Evolutionary conservation across 2,113 vertebrate genomes (phyloP), one percentile per base, ranked within the genome.

Genomic region (Upupa epops): DNA sequence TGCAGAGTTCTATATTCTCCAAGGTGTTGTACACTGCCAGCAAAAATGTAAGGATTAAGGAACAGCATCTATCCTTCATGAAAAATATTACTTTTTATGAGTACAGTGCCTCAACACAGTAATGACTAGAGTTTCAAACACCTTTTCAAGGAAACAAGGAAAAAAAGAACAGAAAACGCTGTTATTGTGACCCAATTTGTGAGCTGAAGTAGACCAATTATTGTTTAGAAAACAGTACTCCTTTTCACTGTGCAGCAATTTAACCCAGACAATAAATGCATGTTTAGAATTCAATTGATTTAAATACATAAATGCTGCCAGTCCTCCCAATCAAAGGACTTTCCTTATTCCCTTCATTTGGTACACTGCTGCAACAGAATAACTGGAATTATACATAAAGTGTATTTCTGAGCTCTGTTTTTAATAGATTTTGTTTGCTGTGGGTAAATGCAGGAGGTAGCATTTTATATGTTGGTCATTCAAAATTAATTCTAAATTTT

Each of bases 101-200:
- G 37, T n/a, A 34, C 42, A n/a, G 18, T 59, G 17, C 64, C 75
- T 88, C 71, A 63, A 15, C 0, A 1, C 52, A 80, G 31, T n/a
- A 74, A 70, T 54, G 59, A 70, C 76, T 46, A 79, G 66, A 31
- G 34, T 55, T 89, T 83, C 75, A 80, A 66, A 85, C 52, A 52
- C 26, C 66, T 89, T 66, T 68, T 73, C 60, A 93, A 68, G 65
- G 36, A 83, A 90, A 48, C 5, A 5, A 88, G n/a, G 54, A 68
- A 13, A 49, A 48, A 54, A 46, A 89, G 63, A 83, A 54, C 0
- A 4, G 28, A 79, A 49, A 55, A 56, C 1, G 2, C 58, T 82
- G 36, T 51, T 94, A 81, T 74, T 76, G 42, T 90, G 93, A 94
- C 91, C 88, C 80, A 94, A 9, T 91, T 89, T 79, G 79, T 72